phyloP scores from a whole-genome alignment of 2,888 invertebrate species.

The Polia nebulosa region DNA sequence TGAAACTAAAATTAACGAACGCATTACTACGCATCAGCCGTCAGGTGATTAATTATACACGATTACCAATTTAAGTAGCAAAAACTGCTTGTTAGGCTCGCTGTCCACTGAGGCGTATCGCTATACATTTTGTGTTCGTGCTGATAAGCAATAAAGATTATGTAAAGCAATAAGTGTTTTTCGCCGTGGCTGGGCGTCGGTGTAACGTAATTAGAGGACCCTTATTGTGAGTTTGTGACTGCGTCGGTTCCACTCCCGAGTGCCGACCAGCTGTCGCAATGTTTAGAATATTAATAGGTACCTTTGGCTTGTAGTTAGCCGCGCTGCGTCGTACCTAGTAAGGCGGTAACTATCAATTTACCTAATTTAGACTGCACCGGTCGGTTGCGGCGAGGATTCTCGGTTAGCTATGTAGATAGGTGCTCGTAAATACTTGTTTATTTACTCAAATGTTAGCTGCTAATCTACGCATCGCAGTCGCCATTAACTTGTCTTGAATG shows the following conservation, averaged over 20 bases:
- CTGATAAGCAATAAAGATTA: constrained; percentile 67
- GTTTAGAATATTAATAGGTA: constrained; percentile 62
- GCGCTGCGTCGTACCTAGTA: constrained; percentile 25
- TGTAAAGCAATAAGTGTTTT: constrained; percentile 66
- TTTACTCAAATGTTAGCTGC: constrained; percentile 57
- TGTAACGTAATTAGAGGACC: constrained; percentile 59
- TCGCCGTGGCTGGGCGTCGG: constrained; percentile 49
- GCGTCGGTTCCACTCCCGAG: constrained; percentile 44
- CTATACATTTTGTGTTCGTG: constrained; percentile 65
- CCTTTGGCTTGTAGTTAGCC: constrained; percentile 54
- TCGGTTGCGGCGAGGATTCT: constrained; percentile 33
- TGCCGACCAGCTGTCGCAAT: constrained; percentile 55
- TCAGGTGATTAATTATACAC: constrained; percentile 55
- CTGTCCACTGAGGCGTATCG: constrained; percentile 61
- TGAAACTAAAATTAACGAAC: constrained; percentile 40
- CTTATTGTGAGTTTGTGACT: constrained; percentile 57
- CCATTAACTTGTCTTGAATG: constrained; percentile 55
- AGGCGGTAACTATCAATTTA: constrained; percentile 57
- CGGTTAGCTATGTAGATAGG: constrained; percentile 39
- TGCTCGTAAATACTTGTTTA: constrained; percentile 55
- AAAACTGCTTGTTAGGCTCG: constrained; percentile 57
- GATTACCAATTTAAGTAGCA: constrained; percentile 57
- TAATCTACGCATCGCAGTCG: constrained; percentile 54
- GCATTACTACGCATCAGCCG: constrained; percentile 45
- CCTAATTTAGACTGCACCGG: constrained; percentile 51